Evolutionary conservation across 1,140 invertebrate genomes (phyloP).

Genomic region (Plodia interpunctella): DNA sequence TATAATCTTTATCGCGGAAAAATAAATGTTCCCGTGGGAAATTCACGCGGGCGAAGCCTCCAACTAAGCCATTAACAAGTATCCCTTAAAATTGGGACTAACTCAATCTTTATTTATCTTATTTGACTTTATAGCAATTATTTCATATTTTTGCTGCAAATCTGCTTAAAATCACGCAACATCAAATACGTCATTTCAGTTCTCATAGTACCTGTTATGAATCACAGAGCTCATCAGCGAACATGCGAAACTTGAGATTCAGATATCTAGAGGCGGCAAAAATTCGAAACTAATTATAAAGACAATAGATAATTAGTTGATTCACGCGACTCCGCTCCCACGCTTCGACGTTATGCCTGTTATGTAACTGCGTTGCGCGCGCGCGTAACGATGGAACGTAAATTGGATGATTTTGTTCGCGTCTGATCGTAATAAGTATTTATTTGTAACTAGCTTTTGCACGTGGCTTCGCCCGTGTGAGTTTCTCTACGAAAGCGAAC

Average conservation of each 20-base stretch:
- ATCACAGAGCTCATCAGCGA: background rate
- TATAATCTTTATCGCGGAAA: no score
- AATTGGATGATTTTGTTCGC: background rate
- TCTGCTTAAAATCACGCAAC: background rate
- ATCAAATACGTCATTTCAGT: background rate
- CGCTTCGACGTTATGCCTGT: slow-evolving; percentile 2
- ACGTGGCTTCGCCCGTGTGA: no score
- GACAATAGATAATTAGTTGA: slow-evolving; percentile 1
- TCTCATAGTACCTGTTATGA: background rate
- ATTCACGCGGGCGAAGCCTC: no score
- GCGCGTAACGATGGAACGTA: background rate
- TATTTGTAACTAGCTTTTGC: no score
- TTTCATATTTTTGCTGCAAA: no score
- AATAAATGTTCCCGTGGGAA: no score
- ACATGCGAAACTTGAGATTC: background rate
- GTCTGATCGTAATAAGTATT: no score
- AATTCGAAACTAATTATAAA: slow-evolving; percentile 3
- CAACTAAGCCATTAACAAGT: no score
- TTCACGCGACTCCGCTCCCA: slow-evolving; percentile 3
- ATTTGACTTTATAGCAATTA: no score
- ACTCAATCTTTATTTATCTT: no score
- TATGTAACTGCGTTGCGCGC: background rate
- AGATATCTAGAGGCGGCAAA: background rate
- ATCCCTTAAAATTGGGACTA: no score
- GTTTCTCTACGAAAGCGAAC: no score